phyloP scores from a whole-genome alignment of 2,113 vertebrate genomes.

The Dipodomys spectabilis region DNA sequence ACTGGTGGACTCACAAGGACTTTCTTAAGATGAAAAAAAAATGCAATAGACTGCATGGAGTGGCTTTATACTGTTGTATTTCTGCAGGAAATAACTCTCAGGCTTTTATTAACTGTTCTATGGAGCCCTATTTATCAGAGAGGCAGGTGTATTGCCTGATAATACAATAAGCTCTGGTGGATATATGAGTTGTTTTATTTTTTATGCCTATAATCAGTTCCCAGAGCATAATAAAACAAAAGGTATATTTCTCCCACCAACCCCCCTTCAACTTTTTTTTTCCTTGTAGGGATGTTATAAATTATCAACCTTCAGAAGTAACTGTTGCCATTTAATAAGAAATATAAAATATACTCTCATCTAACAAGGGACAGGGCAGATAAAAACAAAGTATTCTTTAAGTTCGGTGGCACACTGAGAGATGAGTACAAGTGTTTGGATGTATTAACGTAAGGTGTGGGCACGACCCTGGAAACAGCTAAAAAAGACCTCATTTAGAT shows the following conservation, averaged over 20 bases:
- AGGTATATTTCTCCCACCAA: constrained; percentile 82
- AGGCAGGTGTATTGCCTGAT: constrained; percentile 88
- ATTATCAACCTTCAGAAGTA: constrained; percentile 86
- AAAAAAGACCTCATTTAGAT: constrained; percentile 75
- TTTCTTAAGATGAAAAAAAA: constrained; percentile 74
- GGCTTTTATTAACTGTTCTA: constrained; percentile 87
- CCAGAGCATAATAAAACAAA: constrained; percentile 86
- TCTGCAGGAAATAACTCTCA: constrained; percentile 84
- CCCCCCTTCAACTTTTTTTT: constrained; percentile 56
- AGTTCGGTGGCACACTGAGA: constrained; percentile 79
- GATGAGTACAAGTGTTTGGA: constrained; percentile 52
- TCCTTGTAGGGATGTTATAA: constrained; percentile 77
- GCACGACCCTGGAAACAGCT: constrained; percentile 64
- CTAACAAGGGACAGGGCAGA: constrained; percentile 77
- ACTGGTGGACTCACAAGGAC: constrained; percentile 58
- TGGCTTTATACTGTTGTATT: constrained; percentile 79
- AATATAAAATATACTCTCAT: constrained; percentile 83
- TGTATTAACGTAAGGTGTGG: constrained; percentile 72
- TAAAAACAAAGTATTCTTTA: constrained; percentile 83
- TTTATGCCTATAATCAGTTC: constrained; percentile 86
- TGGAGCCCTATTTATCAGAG: constrained; percentile 89
- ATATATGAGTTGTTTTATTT: constrained; percentile 87
- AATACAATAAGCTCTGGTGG: constrained; percentile 86
- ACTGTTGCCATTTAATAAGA: constrained; percentile 87
- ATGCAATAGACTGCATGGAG: constrained; percentile 71